These are phyloP conservation scores for Subacronicta megacephala DNA, from an alignment of 2,888 invertebrate species.

Conservation along the genomic window DNA sequence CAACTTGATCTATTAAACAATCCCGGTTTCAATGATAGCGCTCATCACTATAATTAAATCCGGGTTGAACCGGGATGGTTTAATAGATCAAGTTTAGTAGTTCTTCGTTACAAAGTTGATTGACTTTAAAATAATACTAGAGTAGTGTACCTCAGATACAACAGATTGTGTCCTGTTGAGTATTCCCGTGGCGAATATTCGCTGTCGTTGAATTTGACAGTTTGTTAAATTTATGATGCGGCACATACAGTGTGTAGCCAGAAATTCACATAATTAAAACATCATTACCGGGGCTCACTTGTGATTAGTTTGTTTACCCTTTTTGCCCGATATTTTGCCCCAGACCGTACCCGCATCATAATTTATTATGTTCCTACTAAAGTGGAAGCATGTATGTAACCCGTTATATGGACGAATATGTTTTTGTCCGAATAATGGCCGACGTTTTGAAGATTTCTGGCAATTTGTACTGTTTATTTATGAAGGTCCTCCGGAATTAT, in stretches of 20 bases:
- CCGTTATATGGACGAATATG: slow-evolving; percentile 8
- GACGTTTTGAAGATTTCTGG: slow-evolving; percentile 1
- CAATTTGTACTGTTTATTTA: background rate
- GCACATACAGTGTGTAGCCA: slow-evolving; percentile 6
- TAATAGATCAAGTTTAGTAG: too few species aligned
- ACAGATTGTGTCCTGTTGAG: too few species aligned
- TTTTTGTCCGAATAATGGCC: slow-evolving; percentile 3
- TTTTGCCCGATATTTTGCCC: slow-evolving; percentile 44
- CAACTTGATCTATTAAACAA: too few species aligned
- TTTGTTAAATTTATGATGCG: background rate
- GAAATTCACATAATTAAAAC: slow-evolving; percentile 46
- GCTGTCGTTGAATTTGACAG: slow-evolving; percentile 1
- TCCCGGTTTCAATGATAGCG: too few species aligned
- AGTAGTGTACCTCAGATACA: too few species aligned
- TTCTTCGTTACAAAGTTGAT: too few species aligned
- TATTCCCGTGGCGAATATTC: too few species aligned
- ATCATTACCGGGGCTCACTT: slow-evolving; percentile 35
- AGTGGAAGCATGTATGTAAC: slow-evolving; percentile 18
- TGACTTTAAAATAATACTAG: too few species aligned
- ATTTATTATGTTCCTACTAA: slow-evolving; percentile 51
- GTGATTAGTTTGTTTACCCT: slow-evolving; percentile 53
- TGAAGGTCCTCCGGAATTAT: background rate
- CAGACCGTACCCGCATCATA: slow-evolving; percentile 46
- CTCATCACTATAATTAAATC: too few species aligned
- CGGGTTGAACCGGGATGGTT: too few species aligned